A percentile compares a stretch with the other conserved stretches of the same genome.
phyloP scores from a whole-genome alignment of 35 echinoderm and acorn worm species.

The Apostichopus parvimensis region DNA sequence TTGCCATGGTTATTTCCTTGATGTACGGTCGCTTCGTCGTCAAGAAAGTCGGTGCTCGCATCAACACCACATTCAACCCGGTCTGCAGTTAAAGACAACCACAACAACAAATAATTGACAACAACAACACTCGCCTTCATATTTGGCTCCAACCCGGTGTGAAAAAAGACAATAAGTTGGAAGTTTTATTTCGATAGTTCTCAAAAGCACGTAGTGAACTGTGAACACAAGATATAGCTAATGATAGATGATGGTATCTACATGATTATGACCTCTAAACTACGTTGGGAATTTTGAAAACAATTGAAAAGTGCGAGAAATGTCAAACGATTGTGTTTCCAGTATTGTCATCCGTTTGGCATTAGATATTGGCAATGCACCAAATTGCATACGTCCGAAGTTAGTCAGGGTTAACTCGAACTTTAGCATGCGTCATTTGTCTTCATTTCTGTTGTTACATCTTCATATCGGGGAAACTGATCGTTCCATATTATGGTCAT shows the following conservation, averaged over 20 bases:
- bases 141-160: not conserved
- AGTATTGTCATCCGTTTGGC: conserved; percentile 1
- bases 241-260: not conserved
- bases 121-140: not conserved
- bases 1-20: not conserved
- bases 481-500: too few relatives aligned
- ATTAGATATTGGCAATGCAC: not conserved
- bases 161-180: not conserved
- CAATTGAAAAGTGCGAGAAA: not conserved
- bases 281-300: not conserved
- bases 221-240: not conserved
- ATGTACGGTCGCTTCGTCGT: not conserved
- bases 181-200: not conserved
- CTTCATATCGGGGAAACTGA: too few relatives aligned
- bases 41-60: not conserved
- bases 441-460: too few relatives aligned
- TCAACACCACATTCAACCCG: conserved; percentile 21
- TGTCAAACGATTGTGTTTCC: not conserved
- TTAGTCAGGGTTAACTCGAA: too few relatives aligned
- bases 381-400: not conserved
- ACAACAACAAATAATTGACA: not conserved
- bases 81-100: not conserved
- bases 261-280: not conserved
- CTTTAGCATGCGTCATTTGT: too few relatives aligned
- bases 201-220: not conserved